Base-by-base conservation (phyloP, 2,888 invertebrate species). In the Laothoe populi region DNA sequence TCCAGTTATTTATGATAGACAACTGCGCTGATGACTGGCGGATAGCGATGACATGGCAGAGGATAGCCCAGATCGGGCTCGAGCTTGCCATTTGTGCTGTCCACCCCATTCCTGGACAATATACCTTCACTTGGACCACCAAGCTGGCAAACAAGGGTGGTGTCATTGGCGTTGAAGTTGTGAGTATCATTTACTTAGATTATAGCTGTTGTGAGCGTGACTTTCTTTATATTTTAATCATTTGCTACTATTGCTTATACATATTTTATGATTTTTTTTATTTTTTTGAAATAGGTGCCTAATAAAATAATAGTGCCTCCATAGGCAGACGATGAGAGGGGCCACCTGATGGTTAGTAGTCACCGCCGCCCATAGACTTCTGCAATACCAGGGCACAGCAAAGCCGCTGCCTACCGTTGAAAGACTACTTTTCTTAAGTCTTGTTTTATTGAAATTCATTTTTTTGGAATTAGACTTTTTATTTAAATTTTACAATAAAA, bases 21-120 rank as follows among this genome's bases (percentile, higher is more conserved):
- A 99, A 99, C 95, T 99, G 99, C 94, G 99, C 99, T 73, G 99
- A 99, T 90, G 99, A 99, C 94, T 99, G 99, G 99, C 95, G 99
- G 86, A 99, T 99, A 93, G 99, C 99, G 81, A 98, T 99, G 97
- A 99, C 99, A 76, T 98, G 98, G 96, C 98, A 99, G 92, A 95
- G 99, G 90, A 97, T 99, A 90, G 95, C 96, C 80, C 98, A 98
- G 93, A 98, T 99, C 84, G 94, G 95, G 65, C 94, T 98, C 82
- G 99, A 99, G 93, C 94, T 99, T 78, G 93, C 96, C 76, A 98
- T 99, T 84, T 99, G 99, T 93, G 98, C 98, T 79, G 96, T 99
- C 78, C 99, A 99, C 93, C 99, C 99, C 64, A 97, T 99, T 79
- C 99, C 99, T 60, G 98, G 99, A 75, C 97, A 99, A 93, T 97